These are phyloP conservation scores for Mactra quadrangularis DNA, from an alignment of 1,140 invertebrate genomes.

Conservation along the genomic window DNA sequence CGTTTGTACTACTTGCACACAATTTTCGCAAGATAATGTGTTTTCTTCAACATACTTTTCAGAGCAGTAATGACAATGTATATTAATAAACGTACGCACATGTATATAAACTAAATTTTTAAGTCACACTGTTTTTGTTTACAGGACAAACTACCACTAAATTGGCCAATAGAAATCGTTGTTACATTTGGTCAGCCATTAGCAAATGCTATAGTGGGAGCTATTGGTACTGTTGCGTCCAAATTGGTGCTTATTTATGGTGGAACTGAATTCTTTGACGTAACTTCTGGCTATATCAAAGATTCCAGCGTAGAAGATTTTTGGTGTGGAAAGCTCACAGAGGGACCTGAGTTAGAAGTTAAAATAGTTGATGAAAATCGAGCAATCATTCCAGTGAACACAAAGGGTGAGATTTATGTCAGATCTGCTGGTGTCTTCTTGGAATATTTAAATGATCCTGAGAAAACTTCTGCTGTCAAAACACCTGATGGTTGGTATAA, in stretches of 20 bases:
- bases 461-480: conserved; percentile 39
- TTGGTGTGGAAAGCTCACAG: conserved; percentile 20
- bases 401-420: conserved; percentile 51
- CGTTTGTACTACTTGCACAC: too few species aligned
- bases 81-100: too few species aligned
- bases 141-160: conserved; percentile 3
- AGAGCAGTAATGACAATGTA: too few species aligned
- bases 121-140: not conserved
- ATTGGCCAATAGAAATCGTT: conserved; percentile 28
- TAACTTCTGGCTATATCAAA: not conserved
- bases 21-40: too few species aligned
- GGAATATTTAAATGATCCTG: conserved; percentile 59
- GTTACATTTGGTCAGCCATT: conserved; percentile 23
- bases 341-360: conserved; percentile 47
- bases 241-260: not conserved
- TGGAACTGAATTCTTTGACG: conserved; percentile 32
- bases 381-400: conserved; percentile 5
- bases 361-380: conserved; percentile 59
- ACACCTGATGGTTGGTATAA: conserved; percentile 63
- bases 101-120: too few species aligned
- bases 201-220: not conserved
- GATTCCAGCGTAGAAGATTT: conserved; percentile 4
- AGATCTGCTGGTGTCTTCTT: conserved; percentile 22
- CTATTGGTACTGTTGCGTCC: not conserved
- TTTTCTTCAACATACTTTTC: too few species aligned